A percentile compares a stretch with the other conserved stretches of the same genome.
These are phyloP conservation scores for Metopia argyrocephala DNA, from an alignment of 2,888 invertebrate species.

Conservation along the genomic window DNA sequence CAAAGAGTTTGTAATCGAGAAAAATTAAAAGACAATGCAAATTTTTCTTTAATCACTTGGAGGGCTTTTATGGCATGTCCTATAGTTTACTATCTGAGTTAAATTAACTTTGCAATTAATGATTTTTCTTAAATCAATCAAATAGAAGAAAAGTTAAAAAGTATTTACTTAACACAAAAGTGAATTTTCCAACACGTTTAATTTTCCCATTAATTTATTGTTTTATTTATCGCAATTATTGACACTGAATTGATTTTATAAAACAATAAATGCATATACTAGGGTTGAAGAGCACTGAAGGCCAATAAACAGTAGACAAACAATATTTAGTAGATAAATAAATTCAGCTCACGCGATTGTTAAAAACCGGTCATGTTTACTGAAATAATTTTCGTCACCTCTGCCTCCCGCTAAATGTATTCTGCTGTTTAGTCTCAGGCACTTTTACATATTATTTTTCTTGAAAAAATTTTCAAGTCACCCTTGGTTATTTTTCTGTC, in stretches of 20 bases:
- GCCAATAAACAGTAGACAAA: too few relatives aligned
- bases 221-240: neutral
- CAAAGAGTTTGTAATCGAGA: too few relatives aligned
- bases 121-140: neutral
- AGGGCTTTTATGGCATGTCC: too few relatives aligned
- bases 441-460: neutral
- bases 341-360: conserved; percentile 18
- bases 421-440: too few relatives aligned
- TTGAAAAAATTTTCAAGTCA: too few relatives aligned
- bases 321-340: too few relatives aligned
- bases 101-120: too few relatives aligned
- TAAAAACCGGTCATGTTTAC: neutral
- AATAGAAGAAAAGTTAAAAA: neutral
- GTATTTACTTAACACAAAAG: neutral
- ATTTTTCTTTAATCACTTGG: too few relatives aligned
- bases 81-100: too few relatives aligned
- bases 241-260: neutral
- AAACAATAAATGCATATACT: neutral
- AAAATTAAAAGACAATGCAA: too few relatives aligned
- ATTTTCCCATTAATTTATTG: neutral
- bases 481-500: too few relatives aligned
- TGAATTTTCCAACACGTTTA: neutral
- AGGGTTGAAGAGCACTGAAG: too few relatives aligned
- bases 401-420: neutral
- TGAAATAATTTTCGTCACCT: neutral